Percentiles rank a stretch among this genome's conserved stretches.
These are phyloP conservation scores for Eulemur mongoz DNA, from an alignment of 2,797 vertebrate genomes.

Conservation along the genomic window DNA sequence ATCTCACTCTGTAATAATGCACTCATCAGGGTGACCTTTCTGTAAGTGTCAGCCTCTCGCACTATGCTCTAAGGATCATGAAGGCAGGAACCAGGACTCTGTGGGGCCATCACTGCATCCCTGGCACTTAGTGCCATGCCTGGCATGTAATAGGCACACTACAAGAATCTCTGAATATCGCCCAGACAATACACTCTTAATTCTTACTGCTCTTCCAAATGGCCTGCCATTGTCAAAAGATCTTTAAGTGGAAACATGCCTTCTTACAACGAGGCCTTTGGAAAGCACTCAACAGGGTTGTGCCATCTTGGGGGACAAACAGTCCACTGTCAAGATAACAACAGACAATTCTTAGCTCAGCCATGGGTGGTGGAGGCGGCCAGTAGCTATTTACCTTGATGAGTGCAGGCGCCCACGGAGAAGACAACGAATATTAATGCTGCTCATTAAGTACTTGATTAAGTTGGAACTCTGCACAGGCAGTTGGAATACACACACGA, in stretches of 20 bases:
- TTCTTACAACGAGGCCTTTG: neutral
- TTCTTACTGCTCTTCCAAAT: neutral
- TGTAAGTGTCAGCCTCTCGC: neutral
- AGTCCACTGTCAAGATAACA: conserved; percentile 59
- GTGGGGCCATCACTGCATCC: neutral
- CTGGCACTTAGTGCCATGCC: neutral
- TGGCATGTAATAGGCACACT: rapidly evolving
- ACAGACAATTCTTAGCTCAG: conserved; percentile 67
- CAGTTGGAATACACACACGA: conserved; percentile 54
- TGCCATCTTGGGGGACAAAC: conserved; percentile 7
- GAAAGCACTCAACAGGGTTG: neutral
- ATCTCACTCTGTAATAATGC: neutral
- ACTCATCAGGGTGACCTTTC: neutral
- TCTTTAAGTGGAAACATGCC: neutral
- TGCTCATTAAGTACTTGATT: conserved; percentile 68
- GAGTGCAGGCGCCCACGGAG: neutral
- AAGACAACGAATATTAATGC: conserved; percentile 65
- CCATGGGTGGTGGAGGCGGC: conserved; percentile 31
- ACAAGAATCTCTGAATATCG: neutral
- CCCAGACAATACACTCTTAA: neutral
- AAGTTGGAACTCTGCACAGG: conserved; percentile 64
- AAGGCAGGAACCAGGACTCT: neutral
- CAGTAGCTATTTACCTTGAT: conserved; percentile 44
- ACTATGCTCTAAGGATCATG: too few species aligned
- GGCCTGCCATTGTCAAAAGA: neutral